Conservation (phyloP, 2,797 vertebrate species). For the Percopsis omiscomaycus region DNA sequence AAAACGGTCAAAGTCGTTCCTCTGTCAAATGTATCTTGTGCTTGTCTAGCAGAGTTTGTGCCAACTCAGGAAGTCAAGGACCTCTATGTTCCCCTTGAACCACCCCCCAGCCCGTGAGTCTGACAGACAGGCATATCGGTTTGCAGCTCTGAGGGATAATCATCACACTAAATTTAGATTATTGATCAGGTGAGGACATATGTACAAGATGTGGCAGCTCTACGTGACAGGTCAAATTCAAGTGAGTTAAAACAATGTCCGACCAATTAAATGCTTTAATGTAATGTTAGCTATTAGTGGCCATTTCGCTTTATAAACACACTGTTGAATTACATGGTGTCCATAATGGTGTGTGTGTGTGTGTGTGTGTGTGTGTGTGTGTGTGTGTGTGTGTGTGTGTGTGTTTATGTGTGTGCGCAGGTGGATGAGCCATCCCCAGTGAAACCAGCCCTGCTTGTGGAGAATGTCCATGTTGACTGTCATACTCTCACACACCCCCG, state of each 20-base stretch:
- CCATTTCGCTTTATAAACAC: background rate
- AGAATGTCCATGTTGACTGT: constrained; percentile 82
- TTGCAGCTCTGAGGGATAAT: constrained; percentile 71
- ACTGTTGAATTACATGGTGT: background rate
- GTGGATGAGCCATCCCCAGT: constrained; percentile 52
- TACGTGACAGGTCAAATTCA: background rate
- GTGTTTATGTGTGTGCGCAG: constrained; percentile 34
- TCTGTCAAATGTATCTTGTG: too few species aligned
- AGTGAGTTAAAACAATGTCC: background rate
- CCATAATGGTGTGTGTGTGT: constrained; percentile 25
- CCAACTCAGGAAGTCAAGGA: constrained; percentile 25
- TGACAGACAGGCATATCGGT: constrained; percentile 65
- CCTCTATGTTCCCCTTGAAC: constrained; percentile 65
- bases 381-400: too few species aligned
- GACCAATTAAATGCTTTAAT: background rate
- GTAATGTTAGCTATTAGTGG: background rate
- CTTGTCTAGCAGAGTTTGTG: background rate
- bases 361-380: constrained; percentile 48
- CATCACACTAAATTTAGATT: constrained; percentile 75
- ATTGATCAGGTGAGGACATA: constrained; percentile 69
- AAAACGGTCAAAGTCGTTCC: too few species aligned
- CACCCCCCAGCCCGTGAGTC: constrained; percentile 47
- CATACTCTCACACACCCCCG: constrained; percentile 59
- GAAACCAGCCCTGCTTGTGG: constrained; percentile 45
- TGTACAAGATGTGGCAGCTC: constrained; percentile 38